Conservation (phyloP, 1,140 invertebrate species). For the Agrypnia vestita region DNA sequence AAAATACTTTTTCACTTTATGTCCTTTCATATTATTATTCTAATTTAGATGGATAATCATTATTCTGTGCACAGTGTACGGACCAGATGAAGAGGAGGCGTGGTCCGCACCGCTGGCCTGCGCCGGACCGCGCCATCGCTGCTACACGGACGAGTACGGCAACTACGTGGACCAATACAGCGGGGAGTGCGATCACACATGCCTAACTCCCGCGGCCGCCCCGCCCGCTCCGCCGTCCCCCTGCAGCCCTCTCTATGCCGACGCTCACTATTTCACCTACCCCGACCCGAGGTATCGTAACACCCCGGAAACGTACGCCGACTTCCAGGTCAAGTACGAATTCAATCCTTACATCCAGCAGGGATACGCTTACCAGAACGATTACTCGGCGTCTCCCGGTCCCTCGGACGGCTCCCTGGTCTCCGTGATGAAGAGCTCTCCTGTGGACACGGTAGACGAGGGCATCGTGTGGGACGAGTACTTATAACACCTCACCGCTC, state of each 20-base stretch:
- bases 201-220: conserved; percentile 58
- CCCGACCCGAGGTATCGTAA: conserved; percentile 35
- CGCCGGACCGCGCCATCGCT: conserved; percentile 66
- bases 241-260: conserved; percentile 9
- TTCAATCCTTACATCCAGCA: too few species aligned
- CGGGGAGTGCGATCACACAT: conserved; percentile 65
- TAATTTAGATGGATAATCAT: too few species aligned
- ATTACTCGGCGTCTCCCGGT: too few species aligned
- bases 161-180: conserved; percentile 68
- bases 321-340: too few species aligned
- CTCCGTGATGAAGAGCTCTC: neutral
- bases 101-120: conserved; percentile 64
- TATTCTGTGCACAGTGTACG: conserved; percentile 1
- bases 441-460: neutral
- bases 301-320: too few species aligned
- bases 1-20: too few species aligned
- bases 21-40: too few species aligned
- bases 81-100: conserved; percentile 42
- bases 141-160: conserved; percentile 71
- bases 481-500: conserved; percentile 24
- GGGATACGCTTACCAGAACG: too few species aligned
- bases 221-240: conserved; percentile 44
- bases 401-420: too few species aligned
- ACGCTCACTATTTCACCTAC: conserved; percentile 23
- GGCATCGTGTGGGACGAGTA: conserved; percentile 19